Conservation (phyloP, 2,113 vertebrate genomes). For the Okapia johnstoni region DNA sequence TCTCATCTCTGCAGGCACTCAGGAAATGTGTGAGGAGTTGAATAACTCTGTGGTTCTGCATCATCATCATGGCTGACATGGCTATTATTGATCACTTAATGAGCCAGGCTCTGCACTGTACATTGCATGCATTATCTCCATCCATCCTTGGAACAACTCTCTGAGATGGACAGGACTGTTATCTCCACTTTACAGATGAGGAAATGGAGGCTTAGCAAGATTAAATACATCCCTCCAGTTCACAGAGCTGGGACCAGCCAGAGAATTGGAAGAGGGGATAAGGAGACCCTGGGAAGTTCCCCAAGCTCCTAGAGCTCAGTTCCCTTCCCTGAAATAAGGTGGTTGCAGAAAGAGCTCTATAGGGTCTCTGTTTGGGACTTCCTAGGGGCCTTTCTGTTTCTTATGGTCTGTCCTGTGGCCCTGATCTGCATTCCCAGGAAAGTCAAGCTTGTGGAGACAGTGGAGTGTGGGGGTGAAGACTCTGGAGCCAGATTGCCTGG, state of each 20-base stretch:
- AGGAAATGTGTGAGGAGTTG: background rate
- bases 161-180: background rate
- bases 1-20: background rate
- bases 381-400: background rate
- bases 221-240: slow-evolving; percentile 13
- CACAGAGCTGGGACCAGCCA: background rate
- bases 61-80: background rate
- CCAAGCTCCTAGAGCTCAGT: background rate
- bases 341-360: background rate
- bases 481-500: background rate
- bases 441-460: background rate
- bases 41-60: background rate
- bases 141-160: background rate
- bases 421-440: background rate
- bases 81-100: slow-evolving; percentile 53
- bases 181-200: slow-evolving; percentile 53
- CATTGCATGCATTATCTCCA: background rate
- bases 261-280: background rate
- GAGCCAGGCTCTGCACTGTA: background rate
- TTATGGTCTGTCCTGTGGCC: background rate
- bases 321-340: background rate
- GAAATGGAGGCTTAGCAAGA: slow-evolving; percentile 44
- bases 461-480: background rate
- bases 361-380: background rate
- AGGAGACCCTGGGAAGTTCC: background rate